Evolutionary conservation across 2,888 invertebrate genomes (phyloP).

Genomic region (Ectobius pallidus): DNA sequence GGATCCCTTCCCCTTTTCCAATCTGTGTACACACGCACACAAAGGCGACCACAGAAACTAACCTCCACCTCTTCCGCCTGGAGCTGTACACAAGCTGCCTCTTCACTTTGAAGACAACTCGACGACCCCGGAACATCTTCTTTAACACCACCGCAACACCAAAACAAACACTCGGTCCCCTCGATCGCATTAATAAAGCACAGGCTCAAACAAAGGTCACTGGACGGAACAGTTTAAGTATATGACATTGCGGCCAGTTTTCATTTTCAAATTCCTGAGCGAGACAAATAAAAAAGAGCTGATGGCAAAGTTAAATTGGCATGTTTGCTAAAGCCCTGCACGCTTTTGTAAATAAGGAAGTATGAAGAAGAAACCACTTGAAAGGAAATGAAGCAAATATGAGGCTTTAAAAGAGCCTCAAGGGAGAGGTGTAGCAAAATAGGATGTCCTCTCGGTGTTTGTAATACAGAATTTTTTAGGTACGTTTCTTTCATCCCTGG

Average conservation of each 20-base stretch:
- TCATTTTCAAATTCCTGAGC: too few relatives aligned
- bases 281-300: too few relatives aligned
- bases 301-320: neutral
- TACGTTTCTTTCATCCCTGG: neutral
- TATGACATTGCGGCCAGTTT: too few relatives aligned
- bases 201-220: neutral
- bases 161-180: neutral
- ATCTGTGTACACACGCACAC: too few relatives aligned
- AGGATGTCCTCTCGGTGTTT: neutral
- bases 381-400: neutral
- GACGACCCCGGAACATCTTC: neutral
- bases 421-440: neutral
- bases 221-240: too few relatives aligned
- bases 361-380: neutral
- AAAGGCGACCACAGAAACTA: neutral
- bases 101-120: neutral
- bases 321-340: neutral
- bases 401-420: neutral
- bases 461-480: neutral
- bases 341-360: constrained; percentile 11
- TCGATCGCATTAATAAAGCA: neutral
- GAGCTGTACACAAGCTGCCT: neutral
- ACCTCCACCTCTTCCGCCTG: neutral
- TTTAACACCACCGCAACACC: neutral
- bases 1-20: too few relatives aligned